These are phyloP conservation scores for Sceliomorpha sp. DNA, from an alignment of 2,888 invertebrate genomes.

Conservation along the genomic window DNA sequence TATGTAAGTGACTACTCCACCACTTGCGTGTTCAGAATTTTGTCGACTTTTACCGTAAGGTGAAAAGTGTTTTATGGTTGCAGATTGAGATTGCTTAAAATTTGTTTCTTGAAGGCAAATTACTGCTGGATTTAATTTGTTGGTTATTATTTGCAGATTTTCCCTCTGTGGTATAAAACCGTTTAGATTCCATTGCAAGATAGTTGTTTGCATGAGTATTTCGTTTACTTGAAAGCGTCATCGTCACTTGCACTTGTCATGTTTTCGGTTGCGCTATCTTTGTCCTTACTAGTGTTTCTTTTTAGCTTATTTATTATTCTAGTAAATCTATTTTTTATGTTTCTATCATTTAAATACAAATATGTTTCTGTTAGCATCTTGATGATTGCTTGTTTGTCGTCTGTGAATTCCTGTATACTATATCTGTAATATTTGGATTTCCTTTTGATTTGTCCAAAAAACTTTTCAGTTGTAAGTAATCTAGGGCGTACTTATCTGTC, in stretches of 20 bases:
- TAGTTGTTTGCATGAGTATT: not conserved
- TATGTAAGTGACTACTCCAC: slow-evolving; percentile 30
- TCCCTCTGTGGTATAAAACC: slow-evolving; percentile 36
- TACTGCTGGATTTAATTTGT: slow-evolving; percentile 5
- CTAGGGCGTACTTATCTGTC: too few relatives aligned
- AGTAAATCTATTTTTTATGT: slow-evolving; percentile 29
- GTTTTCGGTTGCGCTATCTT: not conserved
- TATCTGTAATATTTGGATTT: too few relatives aligned
- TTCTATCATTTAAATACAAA: slow-evolving; percentile 4
- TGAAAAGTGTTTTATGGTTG: too few relatives aligned
- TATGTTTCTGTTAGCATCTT: slow-evolving; percentile 18
- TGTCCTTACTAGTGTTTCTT: not conserved
- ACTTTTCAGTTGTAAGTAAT: too few relatives aligned
- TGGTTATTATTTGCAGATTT: slow-evolving; percentile 42
- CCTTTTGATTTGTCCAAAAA: too few relatives aligned
- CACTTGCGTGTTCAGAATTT: slow-evolving; percentile 16
- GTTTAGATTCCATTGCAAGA: slow-evolving; percentile 60
- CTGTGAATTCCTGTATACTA: slow-evolving; percentile 6
- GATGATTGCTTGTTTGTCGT: slow-evolving; percentile 2
- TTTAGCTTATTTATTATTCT: slow-evolving; percentile 24
- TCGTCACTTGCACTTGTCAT: too few relatives aligned
- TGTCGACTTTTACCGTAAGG: too few relatives aligned
- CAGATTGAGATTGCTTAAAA: slow-evolving; percentile 31
- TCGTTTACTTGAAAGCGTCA: too few relatives aligned
- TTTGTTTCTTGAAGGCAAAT: slow-evolving; percentile 58